Evolutionary conservation across 2,113 vertebrate genomes (phyloP).

Genomic region (Phylloscopus trochiloides): DNA sequence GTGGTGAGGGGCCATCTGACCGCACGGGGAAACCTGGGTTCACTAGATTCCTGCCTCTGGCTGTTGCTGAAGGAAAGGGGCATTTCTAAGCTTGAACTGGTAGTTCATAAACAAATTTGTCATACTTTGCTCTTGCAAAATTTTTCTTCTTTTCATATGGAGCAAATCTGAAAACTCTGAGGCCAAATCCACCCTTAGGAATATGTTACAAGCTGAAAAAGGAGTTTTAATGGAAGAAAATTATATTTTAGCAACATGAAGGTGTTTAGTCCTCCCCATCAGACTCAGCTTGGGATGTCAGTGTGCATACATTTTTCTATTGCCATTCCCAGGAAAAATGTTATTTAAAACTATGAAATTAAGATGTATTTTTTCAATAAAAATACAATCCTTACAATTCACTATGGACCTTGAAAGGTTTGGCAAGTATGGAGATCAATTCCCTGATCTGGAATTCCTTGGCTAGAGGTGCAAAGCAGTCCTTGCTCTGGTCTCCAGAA

Average conservation of each 20-base stretch:
- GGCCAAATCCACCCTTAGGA: background rate
- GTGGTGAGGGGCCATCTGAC: background rate
- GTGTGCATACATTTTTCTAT: background rate
- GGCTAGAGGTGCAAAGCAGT: background rate
- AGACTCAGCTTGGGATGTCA: background rate
- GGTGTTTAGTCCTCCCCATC: background rate
- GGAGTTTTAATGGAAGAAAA: background rate
- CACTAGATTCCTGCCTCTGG: background rate
- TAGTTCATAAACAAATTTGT: background rate
- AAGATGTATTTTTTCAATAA: background rate
- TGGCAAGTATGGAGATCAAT: background rate
- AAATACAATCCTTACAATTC: background rate
- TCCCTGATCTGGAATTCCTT: background rate
- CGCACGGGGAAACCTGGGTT: rapidly evolving
- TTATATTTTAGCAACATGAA: background rate
- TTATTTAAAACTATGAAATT: background rate
- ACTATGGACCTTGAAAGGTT: background rate
- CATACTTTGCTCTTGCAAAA: background rate
- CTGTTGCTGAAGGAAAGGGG: background rate
- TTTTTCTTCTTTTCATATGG: background rate
- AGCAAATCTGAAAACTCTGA: background rate
- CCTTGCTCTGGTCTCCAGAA: background rate
- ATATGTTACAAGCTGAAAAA: background rate
- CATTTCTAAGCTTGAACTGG: background rate
- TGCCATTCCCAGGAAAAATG: background rate